Base-by-base conservation (phyloP, 1,140 invertebrate genomes). In the Onthophagus taurus region DNA sequence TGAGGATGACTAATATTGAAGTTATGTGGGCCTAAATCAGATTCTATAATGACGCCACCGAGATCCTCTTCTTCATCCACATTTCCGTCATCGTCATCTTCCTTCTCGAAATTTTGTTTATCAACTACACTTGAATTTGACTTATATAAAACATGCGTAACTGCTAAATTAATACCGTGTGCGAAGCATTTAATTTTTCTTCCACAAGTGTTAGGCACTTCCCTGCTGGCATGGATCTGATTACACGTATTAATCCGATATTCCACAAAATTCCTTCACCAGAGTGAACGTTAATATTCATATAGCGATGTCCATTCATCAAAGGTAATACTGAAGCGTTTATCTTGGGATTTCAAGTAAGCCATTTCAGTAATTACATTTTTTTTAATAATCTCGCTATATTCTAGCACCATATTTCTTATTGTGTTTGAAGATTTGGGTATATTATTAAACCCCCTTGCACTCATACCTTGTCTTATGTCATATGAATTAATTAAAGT, bases 1-100 rank as follows among this genome's bases (percentile, higher is more conserved):
- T 23, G 21, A 45, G 43, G 36, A 45, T 45, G 43, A 37, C 43
- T 47, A 47, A 42, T 47, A 47, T 47, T 47, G 43, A 47, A 44
- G 35, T 44, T 47, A 47, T 41, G 43, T 47, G 45, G 44, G 45
- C 47, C 45, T 44, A 42, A 34, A 48, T 44, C 47, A 44, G 45
- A 48, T 42, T 44, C 42, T 48, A 48, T 48, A 48, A 49, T 49
- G 45, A 45, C 39, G 45, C 47, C 42, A 45, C 45, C 33, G n/a
- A n/a, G n/a, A 45, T 35, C 47, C 45, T 41, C 43, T 49, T 49
- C 47, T 45, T 49, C 42, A 24, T 48, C 42, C 31, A 44, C 37
- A 48, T 43, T 34, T 30, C 36, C 38, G 46, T 35, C 41, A 49
- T 38, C 31, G 29, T 48, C 38, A 35, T 47, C 45, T 31, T 42